A percentile compares a stretch with the other conserved stretches of the same genome.
Evolutionary conservation across 2,888 invertebrate genomes (phyloP).

Genomic region (Eupithecia inturbata): DNA sequence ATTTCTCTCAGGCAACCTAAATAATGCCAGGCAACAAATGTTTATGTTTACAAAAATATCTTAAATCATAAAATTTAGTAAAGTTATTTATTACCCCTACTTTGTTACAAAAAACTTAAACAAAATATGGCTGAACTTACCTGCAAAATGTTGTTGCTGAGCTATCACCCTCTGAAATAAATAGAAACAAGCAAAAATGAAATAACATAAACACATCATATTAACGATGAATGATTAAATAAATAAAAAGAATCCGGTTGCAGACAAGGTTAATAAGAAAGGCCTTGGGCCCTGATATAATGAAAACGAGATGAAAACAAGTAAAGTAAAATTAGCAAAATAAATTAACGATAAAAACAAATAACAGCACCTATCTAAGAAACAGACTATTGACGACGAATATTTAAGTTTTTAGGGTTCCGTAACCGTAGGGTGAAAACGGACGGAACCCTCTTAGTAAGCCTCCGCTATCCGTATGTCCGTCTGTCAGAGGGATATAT

Average conservation of each 20-base stretch:
- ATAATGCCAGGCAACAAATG: no score
- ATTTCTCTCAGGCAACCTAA: no score
- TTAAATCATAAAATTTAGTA: no score
- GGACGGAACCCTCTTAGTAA: no score
- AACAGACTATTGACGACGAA: not conserved
- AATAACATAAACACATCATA: conserved; percentile 39
- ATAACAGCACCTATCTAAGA: not conserved
- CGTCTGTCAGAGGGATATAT: no score
- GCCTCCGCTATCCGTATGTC: no score
- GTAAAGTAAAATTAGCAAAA: not conserved
- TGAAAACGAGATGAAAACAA: not conserved
- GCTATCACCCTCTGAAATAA: conserved; percentile 87
- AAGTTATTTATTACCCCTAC: no score
- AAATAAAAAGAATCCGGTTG: not conserved
- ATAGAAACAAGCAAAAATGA: conserved; percentile 56
- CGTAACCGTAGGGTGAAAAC: no score
- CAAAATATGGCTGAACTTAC: conserved; percentile 67
- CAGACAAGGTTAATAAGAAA: not conserved
- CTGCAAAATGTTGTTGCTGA: conserved; percentile 86
- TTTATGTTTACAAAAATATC: no score
- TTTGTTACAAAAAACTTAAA: not conserved
- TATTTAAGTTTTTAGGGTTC: no score
- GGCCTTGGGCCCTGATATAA: not conserved
- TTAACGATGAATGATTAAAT: not conserved
- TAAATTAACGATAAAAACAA: not conserved